These are phyloP conservation scores for Mycogona germanica DNA, from an alignment of 2,888 invertebrate species.

Conservation along the genomic window DNA sequence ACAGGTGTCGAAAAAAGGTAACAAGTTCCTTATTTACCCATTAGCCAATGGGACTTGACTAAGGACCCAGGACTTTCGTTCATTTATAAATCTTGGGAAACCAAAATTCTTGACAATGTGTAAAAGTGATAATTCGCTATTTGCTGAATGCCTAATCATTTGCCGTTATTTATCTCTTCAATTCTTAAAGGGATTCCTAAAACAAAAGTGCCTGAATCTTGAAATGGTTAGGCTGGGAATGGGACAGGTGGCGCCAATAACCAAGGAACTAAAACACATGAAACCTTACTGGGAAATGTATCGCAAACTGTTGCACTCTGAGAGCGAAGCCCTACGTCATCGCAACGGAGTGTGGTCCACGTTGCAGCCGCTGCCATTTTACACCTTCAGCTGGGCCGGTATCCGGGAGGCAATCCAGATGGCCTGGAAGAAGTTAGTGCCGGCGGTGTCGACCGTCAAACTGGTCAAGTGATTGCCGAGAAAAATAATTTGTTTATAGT, in stretches of 20 bases:
- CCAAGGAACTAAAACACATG: background rate
- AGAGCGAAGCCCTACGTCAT: slow-evolving; percentile 1
- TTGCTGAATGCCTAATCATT: too few relatives aligned
- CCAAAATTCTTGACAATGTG: too few relatives aligned
- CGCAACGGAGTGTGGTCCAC: slow-evolving; percentile 11
- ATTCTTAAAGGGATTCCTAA: slow-evolving; percentile 11
- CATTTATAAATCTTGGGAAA: too few relatives aligned
- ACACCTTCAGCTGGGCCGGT: background rate
- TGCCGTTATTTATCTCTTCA: background rate
- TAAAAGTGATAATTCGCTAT: too few relatives aligned
- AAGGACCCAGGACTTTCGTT: too few relatives aligned
- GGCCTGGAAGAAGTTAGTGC: too few relatives aligned
- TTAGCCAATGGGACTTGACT: too few relatives aligned
- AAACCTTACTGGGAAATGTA: slow-evolving; percentile 6
- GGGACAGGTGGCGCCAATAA: slow-evolving; percentile 5
- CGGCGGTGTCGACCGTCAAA: background rate
- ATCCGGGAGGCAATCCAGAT: background rate
- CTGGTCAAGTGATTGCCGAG: slow-evolving; percentile 1
- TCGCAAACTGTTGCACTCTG: background rate
- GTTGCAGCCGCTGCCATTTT: too few relatives aligned
- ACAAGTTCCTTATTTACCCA: too few relatives aligned
- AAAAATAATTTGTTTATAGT: background rate
- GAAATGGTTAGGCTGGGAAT: slow-evolving; percentile 13
- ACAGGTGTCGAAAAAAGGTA: too few relatives aligned
- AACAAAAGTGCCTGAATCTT: slow-evolving; percentile 9